phyloP scores from a whole-genome alignment of 2,113 vertebrate species.

The Pseudonaja textilis region DNA sequence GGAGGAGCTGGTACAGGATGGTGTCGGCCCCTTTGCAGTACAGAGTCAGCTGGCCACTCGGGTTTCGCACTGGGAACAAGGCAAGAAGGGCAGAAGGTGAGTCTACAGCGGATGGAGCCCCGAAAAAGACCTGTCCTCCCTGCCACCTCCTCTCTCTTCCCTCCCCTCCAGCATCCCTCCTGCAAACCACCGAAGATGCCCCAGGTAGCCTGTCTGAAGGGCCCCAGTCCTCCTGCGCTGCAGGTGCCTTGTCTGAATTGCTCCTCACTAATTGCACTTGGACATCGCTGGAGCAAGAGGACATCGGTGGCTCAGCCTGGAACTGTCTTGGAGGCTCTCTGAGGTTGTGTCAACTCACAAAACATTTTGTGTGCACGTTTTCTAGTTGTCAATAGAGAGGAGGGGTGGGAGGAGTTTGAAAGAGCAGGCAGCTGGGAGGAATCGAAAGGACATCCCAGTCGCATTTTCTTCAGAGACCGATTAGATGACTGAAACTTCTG shows the following conservation, averaged over 20 bases:
- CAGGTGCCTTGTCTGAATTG: not conserved
- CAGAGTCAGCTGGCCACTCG: constrained; percentile 79
- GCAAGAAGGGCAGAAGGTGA: not conserved
- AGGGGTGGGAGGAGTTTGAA: no score
- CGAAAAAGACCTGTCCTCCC: not conserved
- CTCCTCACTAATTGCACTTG: not conserved
- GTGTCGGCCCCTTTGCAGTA: constrained; percentile 97
- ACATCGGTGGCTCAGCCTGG: not conserved
- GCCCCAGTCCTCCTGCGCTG: not conserved
- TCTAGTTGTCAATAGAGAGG: no score
- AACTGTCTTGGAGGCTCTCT: not conserved
- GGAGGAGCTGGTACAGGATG: constrained; percentile 83
- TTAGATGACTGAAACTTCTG: no score
- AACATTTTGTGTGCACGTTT: no score
- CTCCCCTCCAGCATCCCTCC: not conserved
- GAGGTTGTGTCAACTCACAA: not conserved
- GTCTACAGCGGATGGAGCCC: not conserved
- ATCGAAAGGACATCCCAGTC: no score
- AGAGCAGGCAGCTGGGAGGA: no score
- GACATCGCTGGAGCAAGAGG: not conserved
- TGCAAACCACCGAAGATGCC: not conserved
- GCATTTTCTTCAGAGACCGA: no score
- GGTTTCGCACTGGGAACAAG: constrained; percentile 75
- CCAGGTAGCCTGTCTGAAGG: not conserved
- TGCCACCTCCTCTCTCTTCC: not conserved